A percentile compares a stretch with the other conserved stretches of the same genome.
Evolutionary conservation across 2,888 invertebrate species (phyloP).

Genomic region (Agrochola circellaris): DNA sequence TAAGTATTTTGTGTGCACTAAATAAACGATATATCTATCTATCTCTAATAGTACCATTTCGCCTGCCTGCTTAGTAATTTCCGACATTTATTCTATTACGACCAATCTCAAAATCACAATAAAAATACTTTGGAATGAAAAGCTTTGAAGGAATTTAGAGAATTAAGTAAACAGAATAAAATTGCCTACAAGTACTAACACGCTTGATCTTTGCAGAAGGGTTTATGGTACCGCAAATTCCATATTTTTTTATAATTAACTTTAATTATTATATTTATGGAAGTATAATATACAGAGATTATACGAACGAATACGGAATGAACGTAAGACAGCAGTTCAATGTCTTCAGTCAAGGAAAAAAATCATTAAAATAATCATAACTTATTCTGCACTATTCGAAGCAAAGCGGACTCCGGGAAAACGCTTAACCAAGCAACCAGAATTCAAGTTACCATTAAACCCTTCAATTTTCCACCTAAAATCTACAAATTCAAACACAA

Average conservation of each 20-base stretch:
- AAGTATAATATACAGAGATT: background rate
- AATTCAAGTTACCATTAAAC: constrained; percentile 37
- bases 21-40: too few species aligned
- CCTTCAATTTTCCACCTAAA: background rate
- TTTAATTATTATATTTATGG: background rate
- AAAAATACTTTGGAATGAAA: constrained; percentile 48
- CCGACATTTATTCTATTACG: background rate
- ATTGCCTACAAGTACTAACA: constrained; percentile 33
- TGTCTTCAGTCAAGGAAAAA: background rate
- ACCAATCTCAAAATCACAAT: constrained; percentile 13
- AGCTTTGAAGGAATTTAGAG: constrained; percentile 7
- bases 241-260: background rate
- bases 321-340: background rate
- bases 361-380: background rate
- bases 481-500: constrained; percentile 54
- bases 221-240: constrained; percentile 43
- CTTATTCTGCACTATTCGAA: background rate
- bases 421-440: background rate
- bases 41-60: background rate
- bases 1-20: too few species aligned
- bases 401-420: background rate
- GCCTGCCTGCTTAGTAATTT: constrained; percentile 13
- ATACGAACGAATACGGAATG: too few species aligned
- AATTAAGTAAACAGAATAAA: constrained; percentile 25
- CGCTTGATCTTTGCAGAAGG: constrained; percentile 10